Evolutionary conservation across 2,113 vertebrate species (phyloP).

Genomic region (Rhegmatorhina hoffmannsi): DNA sequence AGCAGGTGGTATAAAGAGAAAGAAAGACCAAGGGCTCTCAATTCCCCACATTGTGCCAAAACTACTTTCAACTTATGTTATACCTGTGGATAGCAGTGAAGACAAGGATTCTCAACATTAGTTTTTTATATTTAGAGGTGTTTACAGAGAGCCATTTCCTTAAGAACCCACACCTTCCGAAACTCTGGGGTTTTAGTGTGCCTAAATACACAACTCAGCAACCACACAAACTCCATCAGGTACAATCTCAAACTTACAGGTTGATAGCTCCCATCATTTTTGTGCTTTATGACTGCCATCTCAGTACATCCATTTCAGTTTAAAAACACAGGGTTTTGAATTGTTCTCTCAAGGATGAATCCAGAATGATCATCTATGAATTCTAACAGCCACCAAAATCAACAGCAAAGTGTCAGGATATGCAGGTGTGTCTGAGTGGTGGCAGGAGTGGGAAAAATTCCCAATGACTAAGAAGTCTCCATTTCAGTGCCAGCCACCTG

Average conservation of each 20-base stretch:
- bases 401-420: not conserved
- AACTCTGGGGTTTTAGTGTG: not conserved
- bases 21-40: not conserved
- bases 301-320: not conserved
- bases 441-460: not conserved
- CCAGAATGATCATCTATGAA: not conserved
- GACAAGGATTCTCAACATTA: rapidly evolving
- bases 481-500: not conserved
- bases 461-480: not conserved
- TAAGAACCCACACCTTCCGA: rapidly evolving
- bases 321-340: not conserved
- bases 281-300: not conserved
- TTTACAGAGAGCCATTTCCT: not conserved
- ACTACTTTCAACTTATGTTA: not conserved
- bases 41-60: not conserved
- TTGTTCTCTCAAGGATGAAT: not conserved
- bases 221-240: not conserved
- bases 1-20: not conserved
- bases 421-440: not conserved
- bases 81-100: not conserved
- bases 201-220: not conserved
- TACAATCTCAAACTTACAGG: not conserved
- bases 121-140: not conserved
- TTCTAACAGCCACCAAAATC: not conserved
- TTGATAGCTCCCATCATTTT: not conserved